Base-by-base conservation (phyloP, 2,113 vertebrate species). In the Erythrocercus mccallii region DNA sequence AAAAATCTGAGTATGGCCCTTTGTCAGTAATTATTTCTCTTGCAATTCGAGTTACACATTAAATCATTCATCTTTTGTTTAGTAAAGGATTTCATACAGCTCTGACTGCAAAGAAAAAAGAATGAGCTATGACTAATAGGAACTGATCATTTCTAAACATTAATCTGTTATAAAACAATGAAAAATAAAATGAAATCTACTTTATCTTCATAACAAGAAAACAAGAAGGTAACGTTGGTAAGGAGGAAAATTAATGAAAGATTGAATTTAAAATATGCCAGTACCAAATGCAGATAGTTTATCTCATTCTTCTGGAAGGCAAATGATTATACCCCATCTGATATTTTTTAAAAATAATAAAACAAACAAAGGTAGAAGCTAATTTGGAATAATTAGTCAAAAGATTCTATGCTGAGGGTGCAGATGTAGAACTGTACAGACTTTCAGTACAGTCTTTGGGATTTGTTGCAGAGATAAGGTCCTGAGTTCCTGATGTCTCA, bases 61-160 rank as follows among this genome's bases (percentile, higher is more conserved):
- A 93, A 94, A 68, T 72, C 80, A 57, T 92, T 82, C 84, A 70
- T 96, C 97, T 96, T 97, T 96, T 97, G 92, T 97, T 93, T 95
- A 90, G 57, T 53, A 40, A 81, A 86, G 94, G 91, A 91, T 95
- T 94, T 90, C 44, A 94, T 62, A 92, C 72, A 50, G 93, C 83
- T 95, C 81, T 91, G 86, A 94, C 56, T 87, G 13, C 51, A 16
- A 18, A 71, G 82, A 87, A 76, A 92, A 94, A 92, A 89, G 96
- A 92, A 86, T 80, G 89, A 96, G 88, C 88, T 96, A 92, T 86
- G 94, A 96, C 92, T 96, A 96, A 96, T 86, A 89, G 85, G 89
- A 97, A 90, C 27, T 81, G 74, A 81, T 89, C 14, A 62, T 91
- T 95, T 96, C 95, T 95, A 79, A 90, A 95, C 88, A 88, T 91